Evolutionary conservation across 2,888 invertebrate species (phyloP).

Genomic region (Choreutis nemorana): DNA sequence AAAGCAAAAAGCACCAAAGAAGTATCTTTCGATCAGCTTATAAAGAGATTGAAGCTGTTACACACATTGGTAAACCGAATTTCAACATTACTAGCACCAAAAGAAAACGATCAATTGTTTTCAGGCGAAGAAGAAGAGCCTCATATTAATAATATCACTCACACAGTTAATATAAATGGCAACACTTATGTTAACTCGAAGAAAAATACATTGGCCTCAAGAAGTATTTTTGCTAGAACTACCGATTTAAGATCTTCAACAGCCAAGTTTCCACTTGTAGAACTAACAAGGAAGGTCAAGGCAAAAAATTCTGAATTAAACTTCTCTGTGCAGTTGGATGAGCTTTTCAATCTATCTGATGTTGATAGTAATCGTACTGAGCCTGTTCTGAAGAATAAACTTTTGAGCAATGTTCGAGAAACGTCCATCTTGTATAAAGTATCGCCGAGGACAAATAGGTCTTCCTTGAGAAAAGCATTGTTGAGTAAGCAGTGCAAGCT

Average conservation of each 20-base stretch:
- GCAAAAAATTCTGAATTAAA: conserved; percentile 31
- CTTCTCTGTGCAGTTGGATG: conserved; percentile 44
- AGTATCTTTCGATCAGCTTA: conserved; percentile 29
- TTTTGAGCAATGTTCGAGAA: conserved; percentile 21
- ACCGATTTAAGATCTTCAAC: conserved; percentile 29
- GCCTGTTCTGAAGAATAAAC: conserved; percentile 13
- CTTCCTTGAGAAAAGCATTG: conserved; percentile 39
- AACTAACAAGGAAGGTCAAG: conserved; percentile 35
- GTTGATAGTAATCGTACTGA: conserved; percentile 11
- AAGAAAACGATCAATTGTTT: conserved; percentile 36
- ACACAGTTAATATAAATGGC: conserved; percentile 23
- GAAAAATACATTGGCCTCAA: conserved; percentile 25
- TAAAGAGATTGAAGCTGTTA: conserved; percentile 43
- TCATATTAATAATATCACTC: conserved; percentile 26
- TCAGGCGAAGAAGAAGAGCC: conserved; percentile 28
- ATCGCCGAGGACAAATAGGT: conserved; percentile 33
- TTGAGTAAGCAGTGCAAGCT: conserved; percentile 25
- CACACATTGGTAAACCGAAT: conserved; percentile 44
- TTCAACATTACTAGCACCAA: conserved; percentile 32
- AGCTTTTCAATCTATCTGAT: conserved; percentile 29
- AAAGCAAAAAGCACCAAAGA: conserved; percentile 19
- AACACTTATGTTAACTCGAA: conserved; percentile 31
- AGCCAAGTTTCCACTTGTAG: conserved; percentile 30
- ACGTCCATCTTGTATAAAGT: conserved; percentile 35
- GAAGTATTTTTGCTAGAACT: conserved; percentile 40